These are phyloP conservation scores for Mesoclemmys tuberculata DNA, from an alignment of 2,113 vertebrate species.

Conservation along the genomic window DNA sequence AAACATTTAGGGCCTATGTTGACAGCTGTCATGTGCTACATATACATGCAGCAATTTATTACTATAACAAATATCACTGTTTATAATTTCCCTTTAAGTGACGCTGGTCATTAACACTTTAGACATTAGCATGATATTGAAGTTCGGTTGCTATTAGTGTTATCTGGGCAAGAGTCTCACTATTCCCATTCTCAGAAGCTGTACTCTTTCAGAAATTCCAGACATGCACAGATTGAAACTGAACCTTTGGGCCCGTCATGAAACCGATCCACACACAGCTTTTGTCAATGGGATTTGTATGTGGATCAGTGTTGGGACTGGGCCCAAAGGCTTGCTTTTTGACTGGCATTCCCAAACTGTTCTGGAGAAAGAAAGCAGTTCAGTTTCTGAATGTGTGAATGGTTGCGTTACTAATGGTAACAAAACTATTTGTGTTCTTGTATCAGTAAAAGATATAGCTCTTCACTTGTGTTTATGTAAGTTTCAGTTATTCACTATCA, in stretches of 20 bases:
- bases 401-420: neutral
- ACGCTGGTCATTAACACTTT: neutral
- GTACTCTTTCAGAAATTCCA: neutral
- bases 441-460: neutral
- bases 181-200: neutral
- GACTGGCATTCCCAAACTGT: neutral
- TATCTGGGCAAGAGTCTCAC: neutral
- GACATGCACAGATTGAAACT: fast-evolving
- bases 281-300: neutral
- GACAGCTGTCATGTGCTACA: neutral
- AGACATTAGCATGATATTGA: neutral
- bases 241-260: neutral
- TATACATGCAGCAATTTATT: neutral
- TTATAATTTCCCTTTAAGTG: neutral
- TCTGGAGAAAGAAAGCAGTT: neutral
- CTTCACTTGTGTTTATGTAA: neutral
- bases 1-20: neutral
- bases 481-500: neutral
- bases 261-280: neutral
- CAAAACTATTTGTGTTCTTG: neutral
- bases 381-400: neutral
- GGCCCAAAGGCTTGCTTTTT: neutral
- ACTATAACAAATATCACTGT: neutral
- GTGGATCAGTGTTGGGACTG: neutral
- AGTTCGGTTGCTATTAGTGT: neutral